Conservation (phyloP, 2,797 vertebrate genomes). For the Hybognathus amarus region DNA sequence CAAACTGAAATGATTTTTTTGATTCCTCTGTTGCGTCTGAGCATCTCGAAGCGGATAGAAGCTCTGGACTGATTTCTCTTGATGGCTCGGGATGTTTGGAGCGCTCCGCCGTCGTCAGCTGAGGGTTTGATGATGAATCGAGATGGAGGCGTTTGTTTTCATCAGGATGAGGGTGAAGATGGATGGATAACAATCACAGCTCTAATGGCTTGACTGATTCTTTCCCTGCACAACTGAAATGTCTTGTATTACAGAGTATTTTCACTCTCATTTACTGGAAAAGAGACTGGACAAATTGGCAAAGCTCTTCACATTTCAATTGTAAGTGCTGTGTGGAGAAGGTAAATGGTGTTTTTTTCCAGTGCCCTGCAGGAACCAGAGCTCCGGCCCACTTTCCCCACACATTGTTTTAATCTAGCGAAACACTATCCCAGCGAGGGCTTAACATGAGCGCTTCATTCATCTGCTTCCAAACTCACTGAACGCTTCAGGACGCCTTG, state of each 20-base stretch:
- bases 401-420: constrained; percentile 64
- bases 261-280: constrained; percentile 30
- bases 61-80: constrained; percentile 66
- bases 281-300: constrained; percentile 7
- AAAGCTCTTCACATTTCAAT: constrained; percentile 32
- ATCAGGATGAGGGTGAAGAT: constrained; percentile 25
- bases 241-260: not conserved
- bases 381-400: constrained; percentile 53
- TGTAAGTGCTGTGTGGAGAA: constrained; percentile 16
- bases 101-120: constrained; percentile 49
- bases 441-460: constrained; percentile 55
- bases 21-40: constrained; percentile 53
- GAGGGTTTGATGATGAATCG: constrained; percentile 42
- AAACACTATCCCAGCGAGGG: constrained; percentile 39
- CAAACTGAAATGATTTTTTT: constrained; percentile 55
- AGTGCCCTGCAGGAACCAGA: constrained; percentile 29
- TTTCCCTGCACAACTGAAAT: not conserved
- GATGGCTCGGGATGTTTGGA: constrained; percentile 61
- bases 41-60: constrained; percentile 61
- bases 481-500: not conserved
- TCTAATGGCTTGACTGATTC: constrained; percentile 40
- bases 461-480: constrained; percentile 65
- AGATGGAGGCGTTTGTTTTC: constrained; percentile 65
- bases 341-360: constrained; percentile 28
- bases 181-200: constrained; percentile 24